A percentile compares a stretch with the other conserved stretches of the same genome.
These are phyloP conservation scores for Apus apus DNA, from an alignment of 2,113 vertebrate genomes.

Conservation along the genomic window DNA sequence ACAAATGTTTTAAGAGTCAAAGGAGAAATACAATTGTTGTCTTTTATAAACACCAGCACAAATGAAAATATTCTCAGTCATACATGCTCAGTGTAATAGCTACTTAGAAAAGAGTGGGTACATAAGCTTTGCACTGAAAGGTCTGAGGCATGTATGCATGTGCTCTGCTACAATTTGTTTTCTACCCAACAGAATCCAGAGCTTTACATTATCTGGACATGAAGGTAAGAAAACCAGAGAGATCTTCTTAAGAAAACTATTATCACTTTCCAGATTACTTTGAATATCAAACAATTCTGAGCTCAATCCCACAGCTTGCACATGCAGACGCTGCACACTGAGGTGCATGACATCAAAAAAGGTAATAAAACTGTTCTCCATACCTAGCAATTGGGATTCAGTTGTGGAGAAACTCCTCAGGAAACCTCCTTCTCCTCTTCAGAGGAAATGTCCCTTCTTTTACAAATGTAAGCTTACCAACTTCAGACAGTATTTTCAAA, in stretches of 20 bases:
- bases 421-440: background rate
- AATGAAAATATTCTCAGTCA: background rate
- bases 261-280: background rate
- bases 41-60: background rate
- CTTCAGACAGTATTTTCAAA: background rate
- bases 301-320: background rate
- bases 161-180: background rate
- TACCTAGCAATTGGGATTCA: background rate
- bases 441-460: background rate
- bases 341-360: fast-evolving
- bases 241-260: background rate
- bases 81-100: background rate
- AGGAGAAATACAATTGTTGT: background rate
- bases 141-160: background rate
- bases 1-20: background rate
- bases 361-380: background rate
- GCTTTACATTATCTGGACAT: background rate
- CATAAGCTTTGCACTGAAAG: background rate
- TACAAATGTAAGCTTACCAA: background rate
- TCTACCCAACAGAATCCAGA: background rate
- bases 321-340: fast-evolving
- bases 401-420: background rate
- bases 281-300: background rate
- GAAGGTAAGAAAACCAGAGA: background rate
- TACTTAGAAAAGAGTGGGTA: background rate